Base-by-base conservation (phyloP, 2,113 vertebrate species). In the Rafetus swinhoei region DNA sequence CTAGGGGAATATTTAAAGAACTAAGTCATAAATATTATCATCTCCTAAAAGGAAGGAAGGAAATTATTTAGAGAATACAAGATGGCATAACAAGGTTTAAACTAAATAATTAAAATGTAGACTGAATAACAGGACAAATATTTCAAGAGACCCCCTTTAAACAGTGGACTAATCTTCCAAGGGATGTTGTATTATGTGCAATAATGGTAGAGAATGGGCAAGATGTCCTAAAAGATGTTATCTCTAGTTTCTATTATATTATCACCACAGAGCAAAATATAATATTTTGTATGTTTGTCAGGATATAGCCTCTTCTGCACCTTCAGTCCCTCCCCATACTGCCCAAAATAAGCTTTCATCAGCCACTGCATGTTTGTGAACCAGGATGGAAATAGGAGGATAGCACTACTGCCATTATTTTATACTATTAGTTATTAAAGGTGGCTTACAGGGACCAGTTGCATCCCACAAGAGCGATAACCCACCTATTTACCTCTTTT, bases 41-140 rank as follows among this genome's bases (percentile, higher is more conserved):
- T 60, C 50, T 95, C 93, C 82, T 87, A 39, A 86, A 92, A 0
- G 0, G 3, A 82, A 53, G 53, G 53, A 96, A 95, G 95, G 81
- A 0, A 94, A 86, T 83, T 91, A 50, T 90, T 88, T 13, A n/a
- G 83, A 94, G 45, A 16, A 92, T 39, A 14, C 82, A 80, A 84
- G n/a, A 79, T 62, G 27, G 76, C 87, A 93, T 65, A 88, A 85
- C 16, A 15, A 39, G 74, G 24, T 62, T 50, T 54, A 92, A 81
- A n/a, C 4, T 81, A 25, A 76, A 96, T 53, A 79, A 95, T 80
- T 0, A 93, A 74, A 92, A 92, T 45, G 54, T 11, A 83, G 19
- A 4, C 90, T 74, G 32, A 91, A 81, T 35, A 79, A 29, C 60
- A 59, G 39, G 56, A 15, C 56, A 93, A 54, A 95, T 45, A 79